Base-by-base conservation (phyloP, 2,113 vertebrate species). In the Copsychus sechellarum region DNA sequence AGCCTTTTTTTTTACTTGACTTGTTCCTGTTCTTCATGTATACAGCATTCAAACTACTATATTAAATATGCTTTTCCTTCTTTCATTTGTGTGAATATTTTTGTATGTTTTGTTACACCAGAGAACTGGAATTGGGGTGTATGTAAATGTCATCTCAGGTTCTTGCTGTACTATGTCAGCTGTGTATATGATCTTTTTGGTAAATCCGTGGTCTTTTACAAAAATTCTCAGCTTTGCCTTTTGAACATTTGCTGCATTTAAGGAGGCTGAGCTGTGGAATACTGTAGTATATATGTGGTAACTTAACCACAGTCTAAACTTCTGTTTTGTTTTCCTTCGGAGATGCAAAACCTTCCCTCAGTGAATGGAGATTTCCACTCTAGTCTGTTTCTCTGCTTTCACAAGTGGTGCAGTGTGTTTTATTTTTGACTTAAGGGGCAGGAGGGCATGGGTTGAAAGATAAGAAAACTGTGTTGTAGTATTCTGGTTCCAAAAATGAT, bases 401-500 rank as follows among this genome's bases (percentile, higher is more conserved):
- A 91, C 72, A 96, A 96, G 85, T 82, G 47, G 40, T 90, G 36
- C 48, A 83, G 51, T 83, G 84, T 85, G 38, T 54, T 93, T 96
- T 91, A 86, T 78, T 97, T 96, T 92, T 81, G 50, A 66, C 80
- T 90, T 91, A 58, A 76, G n/a, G 45, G 56, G 23, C 51, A 73
- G n/a, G 10, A 17, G 45, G 23, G 31, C 20, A 19, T 11, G 40
- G 45, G 54, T 42, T 92, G 78, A 88, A 94, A 95, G 87, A 92
- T 90, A 92, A 96, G 74, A 86, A 65, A 92, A 51, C 84, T 91
- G 77, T 86, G 80, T 61, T 84, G 48, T 36, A 78, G 67, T 36
- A 16, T 80, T 53, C 53, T 79, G 47, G 72, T 92, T 95, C 95
- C 86, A 94, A 95, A 94, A 95, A 86, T 87, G 94, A 96, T 94